phyloP scores from a whole-genome alignment of 2,797 vertebrate genomes.

The Thunnus albacares region DNA sequence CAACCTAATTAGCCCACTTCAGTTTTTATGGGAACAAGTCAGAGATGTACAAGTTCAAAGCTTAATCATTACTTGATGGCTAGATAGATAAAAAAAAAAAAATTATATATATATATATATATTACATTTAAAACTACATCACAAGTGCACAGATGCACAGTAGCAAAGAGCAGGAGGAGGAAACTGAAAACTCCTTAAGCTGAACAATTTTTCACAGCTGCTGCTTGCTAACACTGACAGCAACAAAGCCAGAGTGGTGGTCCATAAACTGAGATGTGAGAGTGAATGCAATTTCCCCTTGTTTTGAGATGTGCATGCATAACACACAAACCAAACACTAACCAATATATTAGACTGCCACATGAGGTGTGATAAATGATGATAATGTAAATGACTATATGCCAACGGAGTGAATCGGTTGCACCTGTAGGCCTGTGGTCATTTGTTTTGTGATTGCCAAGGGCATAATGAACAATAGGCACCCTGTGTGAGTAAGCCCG shows the following conservation, averaged over 20 bases:
- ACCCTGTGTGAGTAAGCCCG: conserved; percentile 50
- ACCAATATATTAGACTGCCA: conserved; percentile 63
- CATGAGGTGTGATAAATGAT: conserved; percentile 60
- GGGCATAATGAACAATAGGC: conserved; percentile 65
- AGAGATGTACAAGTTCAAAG: conserved; percentile 50
- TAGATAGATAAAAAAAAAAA: conserved; percentile 43
- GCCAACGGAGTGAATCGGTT: conserved; percentile 53
- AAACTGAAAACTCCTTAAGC: conserved; percentile 23
- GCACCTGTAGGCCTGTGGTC: conserved; percentile 66
- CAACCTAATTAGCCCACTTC: conserved; percentile 66
- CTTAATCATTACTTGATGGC: conserved; percentile 52
- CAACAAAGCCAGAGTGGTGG: conserved; percentile 27
- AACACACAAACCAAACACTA: conserved; percentile 45
- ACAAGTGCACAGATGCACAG: conserved; percentile 53
- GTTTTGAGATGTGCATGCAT: conserved; percentile 45
- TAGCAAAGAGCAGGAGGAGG: conserved; percentile 40
- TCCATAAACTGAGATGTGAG: conserved; percentile 49
- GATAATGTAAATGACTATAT: conserved; percentile 69
- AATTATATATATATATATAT: conserved; percentile 10
- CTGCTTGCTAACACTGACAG: conserved; percentile 34
- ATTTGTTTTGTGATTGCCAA: conserved; percentile 72
- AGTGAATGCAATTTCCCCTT: conserved; percentile 47
- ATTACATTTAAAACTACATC: conserved; percentile 44
- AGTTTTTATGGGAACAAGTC: conserved; percentile 48
- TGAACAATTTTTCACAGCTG: conserved; percentile 55